phyloP scores from a whole-genome alignment of 2,113 vertebrate species.

The Albula goreensis region DNA sequence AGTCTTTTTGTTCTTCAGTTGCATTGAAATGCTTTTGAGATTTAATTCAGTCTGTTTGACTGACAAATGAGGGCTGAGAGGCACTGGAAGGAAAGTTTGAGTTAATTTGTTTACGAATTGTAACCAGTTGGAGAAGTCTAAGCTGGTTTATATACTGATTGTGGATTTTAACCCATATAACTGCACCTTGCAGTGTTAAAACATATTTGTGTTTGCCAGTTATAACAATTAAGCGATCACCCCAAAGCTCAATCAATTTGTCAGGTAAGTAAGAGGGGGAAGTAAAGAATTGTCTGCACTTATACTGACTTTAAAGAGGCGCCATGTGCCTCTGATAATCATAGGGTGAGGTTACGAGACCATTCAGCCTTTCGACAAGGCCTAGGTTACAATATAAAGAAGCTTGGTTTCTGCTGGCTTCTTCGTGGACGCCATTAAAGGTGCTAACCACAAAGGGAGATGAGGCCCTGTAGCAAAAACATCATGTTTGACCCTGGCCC shows the following conservation, averaged over 20 bases:
- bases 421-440: background rate
- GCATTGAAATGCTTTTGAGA: too few relatives aligned
- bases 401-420: background rate
- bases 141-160: background rate
- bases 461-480: background rate
- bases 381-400: too few relatives aligned
- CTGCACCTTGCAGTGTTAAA: background rate
- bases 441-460: too few relatives aligned
- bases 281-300: constrained; percentile 1
- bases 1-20: background rate
- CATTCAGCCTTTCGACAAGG: too few relatives aligned
- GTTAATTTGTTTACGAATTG: background rate
- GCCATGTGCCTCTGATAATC: background rate
- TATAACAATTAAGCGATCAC: background rate
- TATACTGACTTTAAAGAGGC: background rate
- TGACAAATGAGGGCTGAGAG: too few relatives aligned
- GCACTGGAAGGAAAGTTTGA: background rate
- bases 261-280: background rate
- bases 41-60: too few relatives aligned
- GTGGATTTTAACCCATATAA: background rate
- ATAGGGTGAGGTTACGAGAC: background rate
- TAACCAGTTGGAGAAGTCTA: background rate
- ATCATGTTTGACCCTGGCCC: background rate
- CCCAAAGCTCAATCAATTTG: background rate
- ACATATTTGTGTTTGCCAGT: constrained; percentile 15